A percentile compares a stretch with the other conserved stretches of the same genome.
Conservation (phyloP, 2,888 invertebrate species). For the Cerceris ruficornis region DNA sequence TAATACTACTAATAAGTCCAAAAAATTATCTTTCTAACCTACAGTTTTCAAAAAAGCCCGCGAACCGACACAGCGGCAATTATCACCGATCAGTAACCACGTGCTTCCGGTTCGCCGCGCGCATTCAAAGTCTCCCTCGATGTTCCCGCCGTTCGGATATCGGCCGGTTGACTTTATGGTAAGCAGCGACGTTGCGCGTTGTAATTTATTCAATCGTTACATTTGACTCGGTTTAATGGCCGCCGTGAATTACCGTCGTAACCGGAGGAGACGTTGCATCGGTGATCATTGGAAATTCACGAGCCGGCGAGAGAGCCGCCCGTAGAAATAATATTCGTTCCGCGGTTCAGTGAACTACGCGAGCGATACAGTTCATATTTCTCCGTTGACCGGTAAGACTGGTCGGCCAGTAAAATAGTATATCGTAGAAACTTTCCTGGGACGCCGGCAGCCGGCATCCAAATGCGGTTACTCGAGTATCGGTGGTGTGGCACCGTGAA, state of each 20-base stretch:
- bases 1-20: too few species aligned
- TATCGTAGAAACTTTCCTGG: slow-evolving; percentile 25
- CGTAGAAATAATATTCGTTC: slow-evolving; percentile 14
- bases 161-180: too few species aligned
- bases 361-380: slow-evolving; percentile 54
- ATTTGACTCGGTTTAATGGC: slow-evolving; percentile 12
- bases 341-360: slow-evolving; percentile 46
- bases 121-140: too few species aligned
- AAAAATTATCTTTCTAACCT: too few species aligned
- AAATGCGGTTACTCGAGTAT: slow-evolving; percentile 55
- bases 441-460: slow-evolving; percentile 43
- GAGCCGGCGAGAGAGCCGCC: neutral
- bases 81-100: too few species aligned
- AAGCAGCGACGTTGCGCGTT: neutral
- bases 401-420: slow-evolving; percentile 50
- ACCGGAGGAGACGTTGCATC: slow-evolving; percentile 4
- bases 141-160: too few species aligned
- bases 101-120: too few species aligned
- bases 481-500: slow-evolving; percentile 31
- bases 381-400: slow-evolving; percentile 52
- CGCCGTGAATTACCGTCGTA: neutral
- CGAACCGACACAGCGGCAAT: too few species aligned
- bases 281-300: neutral
- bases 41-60: too few species aligned
- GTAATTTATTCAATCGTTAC: slow-evolving; percentile 27